phyloP scores from a whole-genome alignment of 2,113 vertebrate genomes.

The Ageneiosus marmoratus region DNA sequence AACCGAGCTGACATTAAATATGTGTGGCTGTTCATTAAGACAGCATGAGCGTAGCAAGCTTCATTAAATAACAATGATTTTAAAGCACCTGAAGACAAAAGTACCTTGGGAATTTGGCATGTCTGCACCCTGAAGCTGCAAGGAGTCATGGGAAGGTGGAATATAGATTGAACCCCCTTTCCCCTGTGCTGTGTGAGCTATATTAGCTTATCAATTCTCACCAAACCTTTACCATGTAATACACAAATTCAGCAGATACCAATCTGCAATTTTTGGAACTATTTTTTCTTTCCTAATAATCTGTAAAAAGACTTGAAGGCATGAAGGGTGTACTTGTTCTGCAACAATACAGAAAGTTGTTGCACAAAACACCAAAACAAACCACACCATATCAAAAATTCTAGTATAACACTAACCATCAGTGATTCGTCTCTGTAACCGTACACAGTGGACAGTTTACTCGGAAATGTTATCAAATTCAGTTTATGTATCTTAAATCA shows the following conservation, averaged over 20 bases:
- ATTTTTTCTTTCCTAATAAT: neutral
- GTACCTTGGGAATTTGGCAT: slow-evolving; percentile 26
- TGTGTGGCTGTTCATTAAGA: neutral
- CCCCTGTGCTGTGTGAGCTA: neutral
- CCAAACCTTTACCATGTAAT: neutral
- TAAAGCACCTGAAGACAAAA: slow-evolving; percentile 24
- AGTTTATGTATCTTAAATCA: neutral
- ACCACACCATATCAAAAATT: too few relatives aligned
- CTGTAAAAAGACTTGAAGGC: too few relatives aligned
- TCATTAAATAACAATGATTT: slow-evolving; percentile 7
- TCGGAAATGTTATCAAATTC: neutral
- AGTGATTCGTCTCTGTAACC: too few relatives aligned
- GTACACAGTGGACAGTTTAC: too few relatives aligned
- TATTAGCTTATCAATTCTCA: neutral
- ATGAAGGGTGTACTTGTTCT: too few relatives aligned
- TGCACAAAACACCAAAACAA: too few relatives aligned
- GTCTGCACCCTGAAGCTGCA: slow-evolving; percentile 22
- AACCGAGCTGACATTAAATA: neutral
- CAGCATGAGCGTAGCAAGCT: neutral
- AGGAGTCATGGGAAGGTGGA: slow-evolving; percentile 10
- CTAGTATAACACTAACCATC: neutral
- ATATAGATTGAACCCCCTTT: slow-evolving; percentile 25
- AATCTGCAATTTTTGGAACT: neutral
- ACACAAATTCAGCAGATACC: neutral
- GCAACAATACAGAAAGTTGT: neutral